phyloP scores from a whole-genome alignment of 1,140 invertebrate species.

The Drosophila novamexicana region DNA sequence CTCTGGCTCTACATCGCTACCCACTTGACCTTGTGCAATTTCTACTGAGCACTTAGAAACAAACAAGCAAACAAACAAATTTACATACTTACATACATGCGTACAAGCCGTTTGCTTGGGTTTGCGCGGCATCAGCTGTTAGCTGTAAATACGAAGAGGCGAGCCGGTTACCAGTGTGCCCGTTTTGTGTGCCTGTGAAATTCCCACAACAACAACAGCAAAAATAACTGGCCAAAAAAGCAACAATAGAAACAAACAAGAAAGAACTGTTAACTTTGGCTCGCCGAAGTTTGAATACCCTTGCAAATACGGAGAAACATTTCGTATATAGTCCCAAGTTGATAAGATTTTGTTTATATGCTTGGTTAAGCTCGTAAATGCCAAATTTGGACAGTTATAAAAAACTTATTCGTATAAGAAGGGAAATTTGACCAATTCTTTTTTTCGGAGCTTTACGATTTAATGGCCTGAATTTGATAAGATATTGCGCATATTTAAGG shows the following conservation, averaged over 20 bases:
- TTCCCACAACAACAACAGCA: constrained; percentile 41
- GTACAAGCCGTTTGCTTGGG: not conserved
- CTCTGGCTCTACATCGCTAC: not conserved
- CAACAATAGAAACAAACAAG: not conserved
- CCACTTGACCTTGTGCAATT: constrained; percentile 35
- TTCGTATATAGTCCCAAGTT: too few relatives aligned
- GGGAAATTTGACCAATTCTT: too few relatives aligned
- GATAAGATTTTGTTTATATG: too few relatives aligned
- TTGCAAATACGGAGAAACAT: not conserved
- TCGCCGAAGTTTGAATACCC: not conserved
- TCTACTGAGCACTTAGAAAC: not conserved
- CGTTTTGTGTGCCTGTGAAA: constrained; percentile 24
- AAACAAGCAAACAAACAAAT: constrained; percentile 1
- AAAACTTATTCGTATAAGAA: too few relatives aligned
- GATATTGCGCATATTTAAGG: too few relatives aligned
- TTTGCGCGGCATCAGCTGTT: constrained; percentile 39
- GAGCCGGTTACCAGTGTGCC: constrained; percentile 23
- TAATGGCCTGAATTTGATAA: too few relatives aligned
- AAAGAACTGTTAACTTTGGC: not conserved
- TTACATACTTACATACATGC: not conserved
- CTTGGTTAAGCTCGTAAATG: too few relatives aligned
- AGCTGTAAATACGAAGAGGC: constrained; percentile 22
- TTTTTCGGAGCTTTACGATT: too few relatives aligned
- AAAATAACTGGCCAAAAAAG: constrained; percentile 18
- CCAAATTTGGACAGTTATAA: too few relatives aligned